A percentile compares a stretch with the other conserved stretches of the same genome.
Conservation (phyloP, 2,888 invertebrate genomes). For the Erebia epiphron region DNA sequence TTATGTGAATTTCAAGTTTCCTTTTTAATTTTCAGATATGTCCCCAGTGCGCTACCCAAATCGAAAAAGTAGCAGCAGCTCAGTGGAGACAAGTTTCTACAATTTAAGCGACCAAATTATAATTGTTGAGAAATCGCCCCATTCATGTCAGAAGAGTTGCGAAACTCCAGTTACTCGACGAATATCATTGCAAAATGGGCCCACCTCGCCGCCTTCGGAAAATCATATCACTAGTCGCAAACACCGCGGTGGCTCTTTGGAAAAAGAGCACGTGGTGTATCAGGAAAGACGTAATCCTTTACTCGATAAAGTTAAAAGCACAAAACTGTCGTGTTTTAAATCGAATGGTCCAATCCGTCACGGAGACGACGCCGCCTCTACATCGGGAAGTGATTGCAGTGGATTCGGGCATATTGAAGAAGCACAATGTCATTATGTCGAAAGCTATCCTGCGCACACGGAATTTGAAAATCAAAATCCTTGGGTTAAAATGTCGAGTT, state of each 20-base stretch:
- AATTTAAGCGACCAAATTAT: conserved; percentile 85
- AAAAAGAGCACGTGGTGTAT: conserved; percentile 83
- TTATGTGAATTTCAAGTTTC: conserved; percentile 31
- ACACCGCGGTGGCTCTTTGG: conserved; percentile 76
- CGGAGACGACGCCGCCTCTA: conserved; percentile 75
- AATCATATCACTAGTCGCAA: conserved; percentile 76
- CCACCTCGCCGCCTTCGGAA: conserved; percentile 69
- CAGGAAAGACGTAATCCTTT: conserved; percentile 87
- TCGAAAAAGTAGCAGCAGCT: conserved; percentile 84
- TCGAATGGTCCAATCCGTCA: conserved; percentile 80
- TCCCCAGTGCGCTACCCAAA: conserved; percentile 85
- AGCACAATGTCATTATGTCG: conserved; percentile 63
- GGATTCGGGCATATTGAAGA: conserved; percentile 78
- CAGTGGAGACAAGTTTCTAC: conserved; percentile 86
- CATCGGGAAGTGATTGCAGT: conserved; percentile 80
- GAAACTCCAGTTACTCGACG: conserved; percentile 71
- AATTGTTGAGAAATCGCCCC: conserved; percentile 82
- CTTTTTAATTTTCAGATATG: conserved; percentile 78
- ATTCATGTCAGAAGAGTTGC: conserved; percentile 66
- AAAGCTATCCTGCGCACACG: conserved; percentile 66
- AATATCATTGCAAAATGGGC: conserved; percentile 73
- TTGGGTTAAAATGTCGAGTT: conserved; percentile 76
- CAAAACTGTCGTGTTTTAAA: conserved; percentile 86
- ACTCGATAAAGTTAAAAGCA: conserved; percentile 87
- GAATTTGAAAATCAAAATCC: conserved; percentile 79